Base-by-base conservation (phyloP, 2,888 invertebrate genomes). In the Colostygia pectinataria region DNA sequence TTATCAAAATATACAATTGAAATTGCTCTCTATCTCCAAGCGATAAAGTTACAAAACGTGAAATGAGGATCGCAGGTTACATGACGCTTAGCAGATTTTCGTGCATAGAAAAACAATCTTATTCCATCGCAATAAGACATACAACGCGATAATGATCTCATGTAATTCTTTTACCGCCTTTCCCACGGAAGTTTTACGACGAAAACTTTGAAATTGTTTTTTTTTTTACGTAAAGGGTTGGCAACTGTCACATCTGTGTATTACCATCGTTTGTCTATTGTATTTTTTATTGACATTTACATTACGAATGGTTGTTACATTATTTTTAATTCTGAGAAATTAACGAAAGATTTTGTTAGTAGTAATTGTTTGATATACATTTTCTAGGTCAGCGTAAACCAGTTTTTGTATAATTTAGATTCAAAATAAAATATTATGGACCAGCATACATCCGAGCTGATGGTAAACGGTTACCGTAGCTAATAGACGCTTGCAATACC, bases 161-260 rank as follows among this genome's bases (percentile, higher is more conserved):
- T 29, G 43, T 15, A 27, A 45, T 41, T 23, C 14, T 10, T 27
- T 31, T 2, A 10, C 24, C 25, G 31, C 32, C 12, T 46, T 50
- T 51, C 51, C 37, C 51, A 51, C 51, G 51, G 23, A 34, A 39
- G n/a, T 20, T 29, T 23, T 32, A 15, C 40, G 31, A 31, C 15
- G 45, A 46, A 41, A 15, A 37, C 42, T 33, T 36, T 12, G 31
- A 36, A 34, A 15, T 24, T 20, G n/a, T 46, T 33, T 23, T 13
- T 36, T 41, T 31, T 23, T 28, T 40, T 14, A 9, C 1, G 10
- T 18, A 15, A 36, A 37, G 28, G 37, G 28, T 8, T n/a, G n/a
- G n/a, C n/a, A n/a, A n/a, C 31, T 36, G 41, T 46, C 45, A 33
- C 51, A 51, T 51, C 51, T 51, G 45, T 37, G 29, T 14, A 12